Conservation (phyloP, 2,797 vertebrate species). For the Uromys caudimaculatus region DNA sequence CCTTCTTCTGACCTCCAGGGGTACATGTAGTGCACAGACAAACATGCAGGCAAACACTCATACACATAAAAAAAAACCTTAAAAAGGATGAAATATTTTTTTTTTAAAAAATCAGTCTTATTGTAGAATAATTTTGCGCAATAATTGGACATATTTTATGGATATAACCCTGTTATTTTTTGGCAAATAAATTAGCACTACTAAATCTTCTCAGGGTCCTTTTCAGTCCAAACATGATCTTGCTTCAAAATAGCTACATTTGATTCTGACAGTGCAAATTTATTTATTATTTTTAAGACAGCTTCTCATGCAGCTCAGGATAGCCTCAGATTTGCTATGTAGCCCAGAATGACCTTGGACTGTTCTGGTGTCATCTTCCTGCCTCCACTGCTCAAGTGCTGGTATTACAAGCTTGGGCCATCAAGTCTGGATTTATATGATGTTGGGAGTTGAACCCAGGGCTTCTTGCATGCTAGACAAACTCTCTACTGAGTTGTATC, state of each 20-base stretch:
- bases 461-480: neutral
- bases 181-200: conserved; percentile 13
- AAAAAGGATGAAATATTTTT: neutral
- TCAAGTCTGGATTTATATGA: neutral
- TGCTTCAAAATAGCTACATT: neutral
- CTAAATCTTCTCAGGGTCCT: neutral
- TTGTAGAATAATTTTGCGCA: neutral
- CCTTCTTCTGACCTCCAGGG: neutral
- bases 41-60: neutral
- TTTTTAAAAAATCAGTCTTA: neutral
- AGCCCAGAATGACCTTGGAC: neutral
- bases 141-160: conserved; percentile 10
- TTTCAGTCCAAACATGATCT: neutral
- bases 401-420: neutral
- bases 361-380: neutral
- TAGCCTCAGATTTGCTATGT: neutral
- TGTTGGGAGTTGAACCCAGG: neutral
- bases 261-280: conserved; percentile 9
- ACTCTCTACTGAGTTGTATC: neutral
- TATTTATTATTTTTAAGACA: neutral
- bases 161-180: conserved; percentile 18
- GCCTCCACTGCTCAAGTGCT: neutral
- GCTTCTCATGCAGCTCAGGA: neutral
- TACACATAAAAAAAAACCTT: neutral
- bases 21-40: neutral